Evolutionary conservation across 2,797 vertebrate species (phyloP).

Genomic region (Tapirus indicus): DNA sequence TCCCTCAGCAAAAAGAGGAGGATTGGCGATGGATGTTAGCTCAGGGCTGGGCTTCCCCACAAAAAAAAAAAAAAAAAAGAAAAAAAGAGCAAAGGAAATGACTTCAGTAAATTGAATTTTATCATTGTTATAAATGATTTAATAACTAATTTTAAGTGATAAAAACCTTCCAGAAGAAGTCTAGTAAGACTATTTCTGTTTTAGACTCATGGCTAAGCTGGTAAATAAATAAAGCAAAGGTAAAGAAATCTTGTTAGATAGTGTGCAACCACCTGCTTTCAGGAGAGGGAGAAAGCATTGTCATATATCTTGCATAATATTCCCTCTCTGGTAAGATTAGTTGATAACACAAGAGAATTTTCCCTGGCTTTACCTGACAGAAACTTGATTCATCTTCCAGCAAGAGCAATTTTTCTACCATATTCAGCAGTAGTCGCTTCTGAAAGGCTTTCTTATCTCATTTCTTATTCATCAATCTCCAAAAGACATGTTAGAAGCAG

Average conservation of each 20-base stretch:
- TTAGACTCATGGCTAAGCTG: not conserved
- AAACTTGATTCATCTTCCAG: constrained; percentile 79
- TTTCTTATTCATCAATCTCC: constrained; percentile 83
- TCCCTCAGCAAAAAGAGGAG: too few species aligned
- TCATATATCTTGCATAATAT: constrained; percentile 77
- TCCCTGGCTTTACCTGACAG: constrained; percentile 81
- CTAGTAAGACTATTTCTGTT: constrained; percentile 3
- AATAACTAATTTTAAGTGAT: constrained; percentile 30
- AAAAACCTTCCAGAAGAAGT: constrained; percentile 7
- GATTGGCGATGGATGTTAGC: too few species aligned
- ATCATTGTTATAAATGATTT: constrained; percentile 43
- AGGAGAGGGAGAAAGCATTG: not conserved
- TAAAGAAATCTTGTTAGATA: constrained; percentile 36
- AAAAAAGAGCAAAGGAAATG: not conserved
- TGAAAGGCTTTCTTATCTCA: constrained; percentile 81
- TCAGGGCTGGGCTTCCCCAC: too few species aligned
- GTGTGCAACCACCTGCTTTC: constrained; percentile 33
- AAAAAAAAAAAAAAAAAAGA: too few species aligned
- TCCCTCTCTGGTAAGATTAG: constrained; percentile 77
- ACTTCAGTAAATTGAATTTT: not conserved
- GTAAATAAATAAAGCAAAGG: constrained; percentile 65
- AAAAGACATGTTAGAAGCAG: constrained; percentile 67
- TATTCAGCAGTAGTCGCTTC: constrained; percentile 71
- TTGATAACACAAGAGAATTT: constrained; percentile 83
- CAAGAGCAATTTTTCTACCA: constrained; percentile 78